These are phyloP conservation scores for Limnodromus scolopaceus DNA, from an alignment of 2,797 vertebrate species.

Conservation along the genomic window DNA sequence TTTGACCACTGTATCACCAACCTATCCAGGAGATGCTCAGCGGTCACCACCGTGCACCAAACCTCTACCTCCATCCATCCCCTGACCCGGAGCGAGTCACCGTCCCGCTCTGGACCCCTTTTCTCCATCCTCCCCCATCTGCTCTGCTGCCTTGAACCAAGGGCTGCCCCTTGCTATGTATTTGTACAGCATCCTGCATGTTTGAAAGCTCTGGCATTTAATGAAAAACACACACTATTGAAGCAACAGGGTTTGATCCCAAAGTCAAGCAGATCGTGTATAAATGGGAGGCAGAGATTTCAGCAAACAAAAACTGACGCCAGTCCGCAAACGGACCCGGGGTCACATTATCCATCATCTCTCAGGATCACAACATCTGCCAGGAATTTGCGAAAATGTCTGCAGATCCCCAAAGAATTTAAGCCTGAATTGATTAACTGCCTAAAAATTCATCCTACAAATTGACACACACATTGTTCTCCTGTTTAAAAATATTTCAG, in stretches of 20 bases:
- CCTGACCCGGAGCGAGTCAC: not conserved
- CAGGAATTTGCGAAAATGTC: conserved; percentile 46
- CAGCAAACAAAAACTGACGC: conserved; percentile 1
- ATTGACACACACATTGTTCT: not conserved
- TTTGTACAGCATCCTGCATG: not conserved
- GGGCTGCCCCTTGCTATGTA: not conserved
- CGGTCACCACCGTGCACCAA: rapidly evolving
- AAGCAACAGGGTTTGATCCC: not conserved
- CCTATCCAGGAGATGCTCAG: not conserved
- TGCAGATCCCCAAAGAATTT: conserved; percentile 14
- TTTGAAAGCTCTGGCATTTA: not conserved
- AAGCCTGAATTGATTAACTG: conserved; percentile 44
- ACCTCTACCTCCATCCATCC: rapidly evolving
- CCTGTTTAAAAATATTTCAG: not conserved
- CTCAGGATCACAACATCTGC: conserved; percentile 26
- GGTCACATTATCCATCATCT: conserved; percentile 21
- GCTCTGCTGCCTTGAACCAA: not conserved
- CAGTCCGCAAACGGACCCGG: not conserved
- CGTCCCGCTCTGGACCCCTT: rapidly evolving
- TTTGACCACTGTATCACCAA: not conserved
- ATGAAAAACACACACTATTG: not conserved
- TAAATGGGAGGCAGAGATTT: not conserved
- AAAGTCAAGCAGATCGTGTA: not conserved
- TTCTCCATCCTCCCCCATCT: not conserved
- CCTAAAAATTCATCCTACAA: conserved; percentile 17